Evolutionary conservation across 2,113 vertebrate genomes (phyloP), one percentile per base, ranked within the genome.

Genomic region (Scolopax mira): DNA sequence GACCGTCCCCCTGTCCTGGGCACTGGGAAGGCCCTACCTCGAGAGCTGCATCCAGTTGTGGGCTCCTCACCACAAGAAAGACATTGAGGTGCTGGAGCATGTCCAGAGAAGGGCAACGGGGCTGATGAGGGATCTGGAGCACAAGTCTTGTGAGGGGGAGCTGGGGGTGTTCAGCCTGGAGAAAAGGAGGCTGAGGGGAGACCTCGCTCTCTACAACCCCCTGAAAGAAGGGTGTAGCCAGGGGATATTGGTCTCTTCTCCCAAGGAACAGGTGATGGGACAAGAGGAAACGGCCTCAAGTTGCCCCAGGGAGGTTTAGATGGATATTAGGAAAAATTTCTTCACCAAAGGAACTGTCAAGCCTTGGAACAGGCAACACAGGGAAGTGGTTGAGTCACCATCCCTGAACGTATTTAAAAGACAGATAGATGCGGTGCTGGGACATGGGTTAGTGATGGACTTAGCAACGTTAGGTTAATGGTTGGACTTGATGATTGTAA

Each of bases 201-300:
- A 46, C 37, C 42, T 66, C 0, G 0, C 37, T 37, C 46, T 49
- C 49, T 65, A 5, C 8, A 30, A 1, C 37, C 35, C 5, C 19
- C 23, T 69, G 37, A 51, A 18, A 54, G 49, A 67, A 25, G 67
- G 9, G 1, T 25, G 51, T 6, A 35, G 57, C 2, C 7, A 49
- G 51, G 41, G 42, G 44, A 7, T 1, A 15, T 44, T 2, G 9
- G 9, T 66, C 13, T 72, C 24, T 67, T 60, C 8, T 80, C 52
- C 35, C 24, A 28, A 5, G 35, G 5, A 46, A 51, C 28, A 27
- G 44, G 22, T 2, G 11, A 31, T 8, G 13, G 28, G 35, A 51
- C 2, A 4, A 66, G 51, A 71, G 19, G 28, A 82, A 73, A 42
- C 0, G 1, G 25, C n/a, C 30, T 82, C 41, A 27, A 4, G n/a